Evolutionary conservation across 2,113 vertebrate species (phyloP), one percentile per base, ranked within the genome.

Genomic region (Ivindomyrus marchei): DNA sequence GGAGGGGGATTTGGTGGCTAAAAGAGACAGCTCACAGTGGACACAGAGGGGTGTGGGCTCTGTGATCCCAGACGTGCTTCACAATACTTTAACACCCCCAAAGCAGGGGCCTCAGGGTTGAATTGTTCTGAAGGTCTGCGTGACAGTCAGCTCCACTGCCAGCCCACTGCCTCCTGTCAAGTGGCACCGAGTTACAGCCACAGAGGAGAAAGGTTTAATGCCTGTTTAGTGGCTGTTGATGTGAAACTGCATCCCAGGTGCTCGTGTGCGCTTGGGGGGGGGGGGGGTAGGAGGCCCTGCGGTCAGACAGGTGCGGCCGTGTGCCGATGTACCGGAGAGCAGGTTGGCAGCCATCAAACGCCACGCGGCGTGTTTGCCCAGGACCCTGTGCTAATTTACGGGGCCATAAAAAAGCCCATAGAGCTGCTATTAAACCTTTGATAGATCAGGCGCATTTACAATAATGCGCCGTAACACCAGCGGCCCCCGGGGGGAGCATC

Each of bases 321-420:
- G 47, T 15, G 21, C n/a, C 27, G n/a, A 49, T 62, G 46, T 11
- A 27, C 24, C n/a, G 15, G n/a, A 70, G 6, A 42, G 70, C 85
- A 88, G 66, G 85, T 90, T 89, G 39, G n/a, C 15, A 27, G 42
- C 42, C 89, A 91, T 89, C 90, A 85, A 88, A 90, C 39, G 89
- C 86, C 56, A 45, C 53, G 31, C 50, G 27, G 53, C 89, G 90
- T 91, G 89, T 87, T 87, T 77, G 62, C 90, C 70, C 80, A 80
- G 89, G 46, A 91, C 90, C n/a, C 85, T 53, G 85, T 74, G 84
- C 89, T 92, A 93, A 93, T 92, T 91, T 93, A 92, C 50, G 46
- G 89, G 84, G 52, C 77, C 70, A 85, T 93, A 92, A 93, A 93
- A 91, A 87, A 6, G 53, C 84, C 39, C 45, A 83, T 89, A 88